Evolutionary conservation across 2,113 vertebrate species (phyloP), one percentile per base, ranked within the genome.

Genomic region (Pipa parva): DNA sequence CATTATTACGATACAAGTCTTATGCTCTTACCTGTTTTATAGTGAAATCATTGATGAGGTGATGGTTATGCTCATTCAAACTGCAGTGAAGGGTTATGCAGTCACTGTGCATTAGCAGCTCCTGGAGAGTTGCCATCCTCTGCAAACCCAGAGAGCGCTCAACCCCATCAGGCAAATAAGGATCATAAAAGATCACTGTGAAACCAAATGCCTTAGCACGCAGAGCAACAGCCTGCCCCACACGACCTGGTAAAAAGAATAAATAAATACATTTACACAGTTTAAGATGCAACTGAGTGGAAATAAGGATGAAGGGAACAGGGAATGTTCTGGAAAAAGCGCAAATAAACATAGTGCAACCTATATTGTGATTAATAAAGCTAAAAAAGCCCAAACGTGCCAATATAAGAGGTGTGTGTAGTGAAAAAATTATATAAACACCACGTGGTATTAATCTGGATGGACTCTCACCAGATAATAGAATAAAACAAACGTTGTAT

Each of bases 41-140:
- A 83, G 92, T 93, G 82, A 93, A 94, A 87, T 94, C 92, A 75
- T 94, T 94, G 77, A 94, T 93, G 83, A 93, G 92, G 78, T 94
- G 92, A 84, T 94, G 92, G 82, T 93, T 94, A 91, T 94, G 92
- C 85, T 94, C 92, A 68, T 94, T 93, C 77, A 94, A 88, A 81
- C 91, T 92, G 84, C 92, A 94, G 83, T 94, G 92, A 78, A 94
- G 84, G 57, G 92, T 93, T 49, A 94, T 92, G 57, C 92, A 94
- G 88, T 94, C 92, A 49, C 92, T 93, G 83, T 93, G 91, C 78
- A 92, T 92, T 68, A 94, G 91, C 76, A 94, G 87, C 78, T 94
- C 92, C 83, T 93, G 92, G 81, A 94, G 84, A 59, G 92, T 93
- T 71, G 84, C 83, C 88, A 93, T 92, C 68, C 92, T 85, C 37